Conservation (phyloP, 1,140 invertebrate genomes). For the Polyergus mexicanus region DNA sequence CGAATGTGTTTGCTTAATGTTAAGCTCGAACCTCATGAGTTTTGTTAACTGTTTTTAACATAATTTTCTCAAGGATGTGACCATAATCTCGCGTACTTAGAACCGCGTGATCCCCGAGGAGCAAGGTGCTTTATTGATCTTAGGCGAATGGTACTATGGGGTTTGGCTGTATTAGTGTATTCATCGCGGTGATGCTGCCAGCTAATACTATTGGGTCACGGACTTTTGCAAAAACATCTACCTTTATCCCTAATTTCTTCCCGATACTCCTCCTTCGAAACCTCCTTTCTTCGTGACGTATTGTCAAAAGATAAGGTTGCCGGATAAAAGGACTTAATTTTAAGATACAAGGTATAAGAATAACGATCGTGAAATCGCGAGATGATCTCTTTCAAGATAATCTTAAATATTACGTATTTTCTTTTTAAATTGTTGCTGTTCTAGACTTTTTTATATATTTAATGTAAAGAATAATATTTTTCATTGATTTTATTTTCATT, state of each 20-base stretch:
- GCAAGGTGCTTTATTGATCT: conserved; percentile 75
- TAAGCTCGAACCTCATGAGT: not conserved
- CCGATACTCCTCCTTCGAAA: not conserved
- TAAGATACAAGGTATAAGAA: not conserved
- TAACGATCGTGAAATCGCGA: not conserved
- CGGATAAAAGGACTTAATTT: conserved; percentile 11
- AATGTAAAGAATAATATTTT: not conserved
- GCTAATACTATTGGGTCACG: conserved; percentile 47
- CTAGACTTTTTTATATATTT: not conserved
- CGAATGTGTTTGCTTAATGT: not conserved
- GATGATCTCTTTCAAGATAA: not conserved
- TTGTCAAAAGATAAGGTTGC: not conserved
- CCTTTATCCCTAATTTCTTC: conserved; percentile 1
- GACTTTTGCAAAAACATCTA: conserved; percentile 44
- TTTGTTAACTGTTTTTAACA: not conserved
- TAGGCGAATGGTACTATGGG: conserved; percentile 60
- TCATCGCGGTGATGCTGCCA: conserved; percentile 50
- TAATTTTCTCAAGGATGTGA: conserved; percentile 10
- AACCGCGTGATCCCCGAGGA: conserved; percentile 52
- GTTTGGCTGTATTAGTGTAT: conserved; percentile 66
- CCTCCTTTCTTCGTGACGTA: not conserved
- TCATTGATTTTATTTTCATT: not conserved
- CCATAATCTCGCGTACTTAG: conserved; percentile 31
- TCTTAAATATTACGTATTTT: not conserved
- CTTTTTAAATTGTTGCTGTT: not conserved